phyloP scores from a whole-genome alignment of 2,888 invertebrate species.

The Acleris cristana region DNA sequence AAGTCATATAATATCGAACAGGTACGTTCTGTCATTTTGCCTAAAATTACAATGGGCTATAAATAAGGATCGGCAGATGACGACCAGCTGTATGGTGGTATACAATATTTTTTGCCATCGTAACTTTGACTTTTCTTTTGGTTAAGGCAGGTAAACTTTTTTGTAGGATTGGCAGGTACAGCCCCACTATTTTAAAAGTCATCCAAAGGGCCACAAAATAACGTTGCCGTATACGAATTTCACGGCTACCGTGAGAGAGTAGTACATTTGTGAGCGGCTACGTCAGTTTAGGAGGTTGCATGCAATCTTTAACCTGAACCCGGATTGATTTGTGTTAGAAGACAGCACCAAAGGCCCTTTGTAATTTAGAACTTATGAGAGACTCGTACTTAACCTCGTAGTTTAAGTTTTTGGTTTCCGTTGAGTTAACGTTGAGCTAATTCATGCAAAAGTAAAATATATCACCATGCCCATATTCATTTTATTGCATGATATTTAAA shows the following conservation, averaged over 20 bases:
- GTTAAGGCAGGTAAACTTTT: conserved; percentile 26
- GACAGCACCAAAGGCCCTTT: too few relatives aligned
- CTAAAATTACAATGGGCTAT: conserved; percentile 21
- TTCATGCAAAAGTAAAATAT: too few relatives aligned
- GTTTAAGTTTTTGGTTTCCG: too few relatives aligned
- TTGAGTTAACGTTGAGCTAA: too few relatives aligned
- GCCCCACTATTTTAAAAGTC: not conserved
- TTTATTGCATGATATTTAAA: too few relatives aligned
- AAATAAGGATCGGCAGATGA: conserved; percentile 20
- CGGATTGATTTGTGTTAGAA: too few relatives aligned
- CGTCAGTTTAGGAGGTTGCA: too few relatives aligned
- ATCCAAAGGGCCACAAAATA: not conserved
- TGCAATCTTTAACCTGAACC: too few relatives aligned
- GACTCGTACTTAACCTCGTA: too few relatives aligned
- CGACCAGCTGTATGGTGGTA: conserved; percentile 18
- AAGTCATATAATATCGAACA: conserved; percentile 8
- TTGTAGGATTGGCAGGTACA: conserved; percentile 22
- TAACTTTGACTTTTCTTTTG: conserved; percentile 15
- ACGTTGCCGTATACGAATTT: not conserved
- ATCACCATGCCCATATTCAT: too few relatives aligned
- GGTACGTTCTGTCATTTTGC: not conserved
- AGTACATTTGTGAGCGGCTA: too few relatives aligned
- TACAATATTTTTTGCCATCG: conserved; percentile 24
- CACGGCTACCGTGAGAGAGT: not conserved
- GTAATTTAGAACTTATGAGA: too few relatives aligned